Conservation (phyloP, 2,113 vertebrate species). For the human (Homo sapiens) region DNA sequence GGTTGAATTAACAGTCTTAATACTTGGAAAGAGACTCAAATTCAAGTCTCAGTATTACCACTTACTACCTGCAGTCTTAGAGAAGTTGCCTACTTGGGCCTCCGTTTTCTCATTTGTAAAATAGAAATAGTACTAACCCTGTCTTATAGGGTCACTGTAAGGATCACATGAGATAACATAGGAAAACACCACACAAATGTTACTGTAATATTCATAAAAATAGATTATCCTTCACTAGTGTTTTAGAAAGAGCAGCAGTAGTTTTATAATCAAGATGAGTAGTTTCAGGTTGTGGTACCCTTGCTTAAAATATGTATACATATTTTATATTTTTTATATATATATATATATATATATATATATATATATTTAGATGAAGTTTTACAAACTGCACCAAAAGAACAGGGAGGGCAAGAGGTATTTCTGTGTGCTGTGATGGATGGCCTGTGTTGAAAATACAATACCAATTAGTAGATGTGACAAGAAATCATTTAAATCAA, state of each 20-base stretch:
- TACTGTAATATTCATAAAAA: background rate
- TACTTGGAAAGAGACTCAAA: background rate
- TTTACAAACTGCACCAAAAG: background rate
- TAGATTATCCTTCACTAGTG: background rate
- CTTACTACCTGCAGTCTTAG: background rate
- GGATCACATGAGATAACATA: background rate
- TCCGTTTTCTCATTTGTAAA: background rate
- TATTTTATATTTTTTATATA: too few species aligned
- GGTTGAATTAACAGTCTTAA: background rate
- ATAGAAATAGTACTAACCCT: background rate
- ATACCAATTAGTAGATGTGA: slow-evolving; percentile 64
- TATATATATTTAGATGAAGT: too few species aligned
- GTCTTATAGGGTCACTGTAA: background rate
- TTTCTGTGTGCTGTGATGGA: slow-evolving; percentile 31
- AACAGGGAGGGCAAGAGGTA: background rate
- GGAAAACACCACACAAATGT: background rate
- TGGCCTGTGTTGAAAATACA: slow-evolving; percentile 54
- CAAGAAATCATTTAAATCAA: slow-evolving; percentile 68
- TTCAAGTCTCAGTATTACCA: background rate
- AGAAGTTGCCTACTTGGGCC: background rate
- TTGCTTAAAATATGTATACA: background rate
- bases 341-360: too few species aligned
- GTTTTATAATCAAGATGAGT: background rate
- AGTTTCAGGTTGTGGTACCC: background rate
- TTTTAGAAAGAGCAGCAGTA: background rate